Evolutionary conservation across 2,888 invertebrate genomes (phyloP), one percentile per base, ranked within the genome.

Genomic region (Hipparchia sbordonii): DNA sequence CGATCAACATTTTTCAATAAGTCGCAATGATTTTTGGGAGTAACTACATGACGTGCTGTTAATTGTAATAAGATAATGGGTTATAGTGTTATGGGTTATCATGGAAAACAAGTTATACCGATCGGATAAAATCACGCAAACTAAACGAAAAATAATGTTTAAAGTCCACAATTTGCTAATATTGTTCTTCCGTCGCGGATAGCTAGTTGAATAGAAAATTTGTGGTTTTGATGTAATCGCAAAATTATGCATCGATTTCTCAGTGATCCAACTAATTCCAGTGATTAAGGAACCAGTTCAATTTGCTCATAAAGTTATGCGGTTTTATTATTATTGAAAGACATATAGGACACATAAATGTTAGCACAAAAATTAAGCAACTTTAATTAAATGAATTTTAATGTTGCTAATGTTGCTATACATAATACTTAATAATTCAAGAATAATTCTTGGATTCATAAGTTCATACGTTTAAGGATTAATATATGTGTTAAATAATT

Each of bases 271-370:
- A 57, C 45, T 59, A n/a, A 61, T 45, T 39, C 45, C 39, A 61
- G 60, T 61, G 39, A 61, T 12, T 61, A 45, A 61, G 39, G n/a
- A 45, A 61, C 60, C n/a, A 61, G 60, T 61, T 39, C 12, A n/a
- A 60, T 45, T 39, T 12, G 45, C 45, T 45, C 39, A 39, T 61
- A 39, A 39, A 61, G 9, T 23, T 57, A 61, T n/a, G 7, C 60
- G 45, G 12, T 12, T 61, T n/a, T 39, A 45, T n/a, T 61, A 45
- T 10, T 45, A 12, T 61, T 45, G 60, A 45, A n/a, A 45, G 13
- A 13, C 1, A 12, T 12, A 5, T 45, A n/a, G n/a, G 45, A 12
- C n/a, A 12, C n/a, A 46, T 23, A 23, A 23, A 23, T 23, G 23
- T 23, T 23, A 23, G 23, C 23, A 23, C 23, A 23, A 23, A 46